Percentiles rank a stretch among this genome's conserved stretches.
Evolutionary conservation across 2,888 invertebrate genomes (phyloP).

Genomic region (Cephus pulcher): DNA sequence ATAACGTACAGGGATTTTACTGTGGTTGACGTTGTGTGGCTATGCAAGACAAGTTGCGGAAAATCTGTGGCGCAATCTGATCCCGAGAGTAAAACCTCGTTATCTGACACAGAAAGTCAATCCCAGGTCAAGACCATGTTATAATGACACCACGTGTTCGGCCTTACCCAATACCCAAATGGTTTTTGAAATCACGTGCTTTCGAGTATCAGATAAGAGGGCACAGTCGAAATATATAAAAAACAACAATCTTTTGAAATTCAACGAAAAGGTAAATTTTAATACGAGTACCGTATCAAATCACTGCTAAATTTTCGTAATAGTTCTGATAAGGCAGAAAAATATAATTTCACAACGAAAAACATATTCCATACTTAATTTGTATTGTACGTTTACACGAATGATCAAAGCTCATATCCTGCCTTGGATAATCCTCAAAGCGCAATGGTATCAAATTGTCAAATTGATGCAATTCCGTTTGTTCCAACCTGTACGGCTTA

Average conservation of each 20-base stretch:
- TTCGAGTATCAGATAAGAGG: neutral
- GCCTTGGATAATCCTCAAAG: neutral
- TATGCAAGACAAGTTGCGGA: neutral
- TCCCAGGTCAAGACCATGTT: conserved; percentile 25
- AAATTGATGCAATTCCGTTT: neutral
- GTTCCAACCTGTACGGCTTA: neutral
- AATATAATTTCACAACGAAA: neutral
- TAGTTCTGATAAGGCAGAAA: neutral
- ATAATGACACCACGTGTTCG: conserved; percentile 17
- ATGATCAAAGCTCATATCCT: neutral
- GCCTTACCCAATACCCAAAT: conserved; percentile 29
- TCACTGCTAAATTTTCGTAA: neutral
- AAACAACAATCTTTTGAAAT: neutral
- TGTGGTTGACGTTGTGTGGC: neutral
- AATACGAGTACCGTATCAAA: neutral
- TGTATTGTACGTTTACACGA: neutral
- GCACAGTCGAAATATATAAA: neutral
- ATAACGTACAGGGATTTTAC: neutral
- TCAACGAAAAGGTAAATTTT: neutral
- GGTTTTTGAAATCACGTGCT: conserved; percentile 35
- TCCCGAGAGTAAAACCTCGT: conserved; percentile 52
- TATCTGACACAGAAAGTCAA: conserved; percentile 52
- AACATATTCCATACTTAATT: neutral
- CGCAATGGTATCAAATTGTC: neutral
- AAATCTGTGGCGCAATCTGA: conserved; percentile 36